These are phyloP conservation scores for Anhinga rufa DNA, from an alignment of 2,113 vertebrate species.

Conservation along the genomic window DNA sequence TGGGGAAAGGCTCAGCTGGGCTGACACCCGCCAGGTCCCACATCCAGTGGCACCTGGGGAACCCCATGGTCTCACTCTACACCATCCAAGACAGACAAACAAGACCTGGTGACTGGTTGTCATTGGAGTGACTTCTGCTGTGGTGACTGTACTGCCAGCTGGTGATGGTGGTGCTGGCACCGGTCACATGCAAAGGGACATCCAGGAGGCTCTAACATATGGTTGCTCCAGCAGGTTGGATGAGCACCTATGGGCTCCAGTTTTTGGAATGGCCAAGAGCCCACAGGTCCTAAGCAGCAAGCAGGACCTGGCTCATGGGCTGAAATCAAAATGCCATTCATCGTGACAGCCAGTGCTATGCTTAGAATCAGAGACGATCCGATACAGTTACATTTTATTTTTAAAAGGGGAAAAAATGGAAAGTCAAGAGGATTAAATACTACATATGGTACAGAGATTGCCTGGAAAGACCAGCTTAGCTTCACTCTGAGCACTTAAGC, in stretches of 20 bases:
- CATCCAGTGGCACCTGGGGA: background rate
- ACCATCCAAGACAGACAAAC: background rate
- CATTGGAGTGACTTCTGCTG: background rate
- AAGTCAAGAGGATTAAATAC: constrained; percentile 18
- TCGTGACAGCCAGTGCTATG: background rate
- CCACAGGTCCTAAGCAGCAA: background rate
- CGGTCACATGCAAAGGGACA: rapidly evolving
- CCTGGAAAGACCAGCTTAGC: background rate
- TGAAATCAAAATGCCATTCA: background rate
- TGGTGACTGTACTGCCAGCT: background rate
- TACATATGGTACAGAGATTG: background rate
- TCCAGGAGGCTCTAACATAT: background rate
- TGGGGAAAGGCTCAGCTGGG: background rate
- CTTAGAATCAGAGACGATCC: background rate
- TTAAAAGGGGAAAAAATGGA: background rate
- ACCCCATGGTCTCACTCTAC: background rate
- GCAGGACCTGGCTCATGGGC: background rate
- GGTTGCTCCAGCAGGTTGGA: background rate
- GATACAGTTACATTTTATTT: background rate
- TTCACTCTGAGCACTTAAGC: background rate
- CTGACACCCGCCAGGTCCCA: background rate
- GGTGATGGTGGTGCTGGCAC: background rate
- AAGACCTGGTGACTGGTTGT: background rate
- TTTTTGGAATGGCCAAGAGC: background rate
- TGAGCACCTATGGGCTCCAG: background rate